Evolutionary conservation across 2,888 invertebrate species (phyloP), one percentile per base, ranked within the genome.

Genomic region (Zygogramma bicolorata): DNA sequence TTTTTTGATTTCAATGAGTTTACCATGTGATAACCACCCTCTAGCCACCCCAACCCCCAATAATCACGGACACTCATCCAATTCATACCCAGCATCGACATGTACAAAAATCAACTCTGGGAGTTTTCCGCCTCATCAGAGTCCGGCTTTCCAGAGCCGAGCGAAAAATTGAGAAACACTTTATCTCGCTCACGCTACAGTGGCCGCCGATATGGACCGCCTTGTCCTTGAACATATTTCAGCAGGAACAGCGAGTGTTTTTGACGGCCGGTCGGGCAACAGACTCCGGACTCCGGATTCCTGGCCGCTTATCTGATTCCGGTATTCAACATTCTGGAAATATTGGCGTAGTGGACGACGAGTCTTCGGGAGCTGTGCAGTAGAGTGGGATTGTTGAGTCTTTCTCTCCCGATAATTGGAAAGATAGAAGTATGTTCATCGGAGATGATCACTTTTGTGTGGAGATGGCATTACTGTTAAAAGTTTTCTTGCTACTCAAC

Each of bases 151-250:
- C 70, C 70, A 73, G 74, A 74, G 80, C 76, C 69, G 76, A 76
- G 68, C 74, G 77, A 75, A 75, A 80, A 77, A 81, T 76, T 81
- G 81, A 79, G 82, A 84, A 83, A 84, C 83, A 82, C 82, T 84
- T 84, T 84, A 84, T 84, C 84, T 83, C 81, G 79, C 81, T 84
- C 82, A 83, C 84, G 84, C 81, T 84, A 81, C 80, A 81, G 81
- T 82, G 82, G 78, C 79, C 81, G 81, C 84, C 83, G 83, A 83
- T 83, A 84, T 82, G 83, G 81, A 76, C 77, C 77, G 75, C 76
- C 72, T 68, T 76, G 80, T 80, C 79, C 77, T 77, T 77, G 74
- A 78, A 79, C 81, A 80, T 81, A 78, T 81, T 80, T 81, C 81
- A 81, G 77, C 61, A 77, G 73, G 79, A 80, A 71, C 63, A 70